Evolutionary conservation across 2,113 vertebrate species (phyloP).

Genomic region (Nesogale talazaci): DNA sequence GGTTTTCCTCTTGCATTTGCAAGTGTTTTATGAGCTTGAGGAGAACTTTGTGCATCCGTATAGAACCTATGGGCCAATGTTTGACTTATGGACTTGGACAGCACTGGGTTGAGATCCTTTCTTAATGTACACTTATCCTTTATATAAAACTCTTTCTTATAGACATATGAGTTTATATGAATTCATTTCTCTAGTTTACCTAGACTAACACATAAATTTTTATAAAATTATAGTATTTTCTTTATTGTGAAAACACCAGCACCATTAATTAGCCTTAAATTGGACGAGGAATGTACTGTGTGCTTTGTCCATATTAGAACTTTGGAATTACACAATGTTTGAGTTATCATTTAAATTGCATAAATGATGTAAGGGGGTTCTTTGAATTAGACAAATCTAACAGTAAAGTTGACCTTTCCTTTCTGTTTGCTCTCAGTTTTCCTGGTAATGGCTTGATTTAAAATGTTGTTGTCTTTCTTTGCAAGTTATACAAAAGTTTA

Average conservation of each 20-base stretch:
- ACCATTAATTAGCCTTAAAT: neutral
- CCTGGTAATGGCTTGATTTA: conserved; percentile 32
- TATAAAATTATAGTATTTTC: conserved; percentile 32
- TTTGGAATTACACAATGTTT: conserved; percentile 35
- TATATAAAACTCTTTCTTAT: too few species aligned
- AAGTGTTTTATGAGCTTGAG: too few species aligned
- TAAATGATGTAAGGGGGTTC: neutral
- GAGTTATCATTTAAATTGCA: conserved; percentile 43
- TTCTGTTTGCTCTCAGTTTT: conserved; percentile 43
- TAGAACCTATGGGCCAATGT: too few species aligned
- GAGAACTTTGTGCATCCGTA: too few species aligned
- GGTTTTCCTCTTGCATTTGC: too few species aligned
- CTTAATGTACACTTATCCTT: too few species aligned
- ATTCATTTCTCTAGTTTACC: too few species aligned
- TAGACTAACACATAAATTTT: neutral
- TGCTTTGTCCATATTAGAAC: conserved; percentile 16
- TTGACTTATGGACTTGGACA: too few species aligned
- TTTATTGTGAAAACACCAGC: conserved; percentile 4
- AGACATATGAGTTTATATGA: too few species aligned
- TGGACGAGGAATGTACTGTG: neutral
- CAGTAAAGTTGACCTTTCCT: neutral
- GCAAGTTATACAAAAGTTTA: neutral
- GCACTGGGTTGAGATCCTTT: too few species aligned
- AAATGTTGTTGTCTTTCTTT: conserved; percentile 1
- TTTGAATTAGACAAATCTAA: neutral